Conservation (phyloP, 2,113 vertebrate genomes). For the Gadus chalcogrammus region DNA sequence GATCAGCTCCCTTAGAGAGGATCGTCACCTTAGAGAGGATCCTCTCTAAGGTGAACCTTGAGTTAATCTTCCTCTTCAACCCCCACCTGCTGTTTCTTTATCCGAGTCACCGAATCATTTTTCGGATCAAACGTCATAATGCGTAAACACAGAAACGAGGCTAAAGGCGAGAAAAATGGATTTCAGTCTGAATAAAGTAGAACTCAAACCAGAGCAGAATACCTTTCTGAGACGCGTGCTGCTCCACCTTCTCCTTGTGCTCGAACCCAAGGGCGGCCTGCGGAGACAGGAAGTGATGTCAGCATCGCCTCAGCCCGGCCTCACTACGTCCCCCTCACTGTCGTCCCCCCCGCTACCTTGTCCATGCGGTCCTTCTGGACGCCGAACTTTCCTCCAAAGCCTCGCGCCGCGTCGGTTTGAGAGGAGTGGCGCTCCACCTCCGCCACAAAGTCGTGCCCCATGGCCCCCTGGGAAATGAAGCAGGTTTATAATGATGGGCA, state of each 20-base stretch:
- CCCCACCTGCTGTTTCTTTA: too few relatives aligned
- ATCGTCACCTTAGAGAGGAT: too few relatives aligned
- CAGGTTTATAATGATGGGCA: not conserved
- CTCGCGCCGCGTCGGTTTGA: constrained; percentile 86
- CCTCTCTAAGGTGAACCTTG: too few relatives aligned
- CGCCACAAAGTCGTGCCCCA: constrained; percentile 85
- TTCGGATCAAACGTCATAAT: too few relatives aligned
- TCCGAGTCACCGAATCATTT: too few relatives aligned
- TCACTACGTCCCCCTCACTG: too few relatives aligned
- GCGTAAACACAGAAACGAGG: too few relatives aligned
- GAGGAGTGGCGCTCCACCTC: constrained; percentile 87
- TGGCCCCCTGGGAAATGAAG: constrained; percentile 74
- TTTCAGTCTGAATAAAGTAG: not conserved
- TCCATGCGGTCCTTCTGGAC: constrained; percentile 88
- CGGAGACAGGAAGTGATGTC: constrained; percentile 1
- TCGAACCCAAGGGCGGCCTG: constrained; percentile 92
- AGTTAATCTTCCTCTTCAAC: too few relatives aligned
- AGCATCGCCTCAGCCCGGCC: not conserved
- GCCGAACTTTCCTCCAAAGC: constrained; percentile 92
- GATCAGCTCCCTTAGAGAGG: too few relatives aligned
- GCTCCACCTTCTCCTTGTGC: constrained; percentile 89
- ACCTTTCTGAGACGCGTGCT: constrained; percentile 92
- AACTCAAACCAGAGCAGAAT: not conserved
- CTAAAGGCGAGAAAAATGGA: not conserved
- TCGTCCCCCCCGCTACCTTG: constrained; percentile 74